phyloP scores from a whole-genome alignment of 2,113 vertebrate genomes.

The Myrmecobius fasciatus region DNA sequence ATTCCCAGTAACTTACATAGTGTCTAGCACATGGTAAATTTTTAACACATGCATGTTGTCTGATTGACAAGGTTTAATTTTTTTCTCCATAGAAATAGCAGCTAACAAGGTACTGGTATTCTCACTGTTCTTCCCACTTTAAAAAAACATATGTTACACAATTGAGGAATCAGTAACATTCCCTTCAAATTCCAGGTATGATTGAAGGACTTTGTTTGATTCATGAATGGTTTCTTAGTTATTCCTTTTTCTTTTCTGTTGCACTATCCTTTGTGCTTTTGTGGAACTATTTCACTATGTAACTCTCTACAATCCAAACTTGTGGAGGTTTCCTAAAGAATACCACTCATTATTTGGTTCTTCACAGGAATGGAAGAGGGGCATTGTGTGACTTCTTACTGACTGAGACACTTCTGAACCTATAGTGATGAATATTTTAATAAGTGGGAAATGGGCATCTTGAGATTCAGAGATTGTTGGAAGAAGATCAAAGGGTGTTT shows the following conservation, averaged over 20 bases:
- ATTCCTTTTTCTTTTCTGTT: not conserved
- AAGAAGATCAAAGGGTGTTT: not conserved
- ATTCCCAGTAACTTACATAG: too few relatives aligned
- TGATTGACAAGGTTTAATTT: too few relatives aligned
- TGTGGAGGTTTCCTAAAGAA: not conserved
- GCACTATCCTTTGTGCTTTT: not conserved
- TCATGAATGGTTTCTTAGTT: not conserved
- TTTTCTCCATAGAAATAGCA: too few relatives aligned
- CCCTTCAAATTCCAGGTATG: too few relatives aligned
- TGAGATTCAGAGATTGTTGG: not conserved
- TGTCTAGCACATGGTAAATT: too few relatives aligned
- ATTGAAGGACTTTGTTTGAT: too few relatives aligned
- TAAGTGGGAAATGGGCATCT: too few relatives aligned
- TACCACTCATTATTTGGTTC: not conserved
- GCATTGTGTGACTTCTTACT: accelerated
- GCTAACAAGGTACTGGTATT: too few relatives aligned
- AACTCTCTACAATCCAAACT: not conserved
- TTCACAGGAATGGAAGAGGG: not conserved
- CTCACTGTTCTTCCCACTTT: too few relatives aligned
- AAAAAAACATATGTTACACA: too few relatives aligned
- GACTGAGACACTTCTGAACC: not conserved
- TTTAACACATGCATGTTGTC: too few relatives aligned
- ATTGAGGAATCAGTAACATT: too few relatives aligned
- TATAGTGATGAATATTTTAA: not conserved
- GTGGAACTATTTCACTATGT: not conserved